Conservation (phyloP, 2,888 invertebrate genomes). For the Conops quadrifasciatus region DNA sequence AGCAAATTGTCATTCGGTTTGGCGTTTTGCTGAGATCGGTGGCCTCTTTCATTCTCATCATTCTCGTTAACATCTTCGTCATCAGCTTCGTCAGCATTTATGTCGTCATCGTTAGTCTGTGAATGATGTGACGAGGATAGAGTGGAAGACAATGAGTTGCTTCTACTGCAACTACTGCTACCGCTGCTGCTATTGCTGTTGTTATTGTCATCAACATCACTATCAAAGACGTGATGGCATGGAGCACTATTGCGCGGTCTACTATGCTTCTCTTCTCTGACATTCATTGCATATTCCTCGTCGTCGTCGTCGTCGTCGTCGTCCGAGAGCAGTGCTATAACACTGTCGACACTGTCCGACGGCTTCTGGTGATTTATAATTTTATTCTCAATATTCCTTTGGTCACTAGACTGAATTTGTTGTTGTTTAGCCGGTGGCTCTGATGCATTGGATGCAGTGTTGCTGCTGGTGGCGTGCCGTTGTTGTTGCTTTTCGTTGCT, state of each 20-base stretch:
- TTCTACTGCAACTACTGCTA: constrained; percentile 26
- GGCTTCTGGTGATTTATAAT: not conserved
- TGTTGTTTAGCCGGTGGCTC: not conserved
- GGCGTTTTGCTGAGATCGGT: constrained; percentile 40
- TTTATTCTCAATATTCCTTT: not conserved
- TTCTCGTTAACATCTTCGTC: constrained; percentile 54
- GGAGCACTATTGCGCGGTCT: not conserved
- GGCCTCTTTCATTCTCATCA: constrained; percentile 37
- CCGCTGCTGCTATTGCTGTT: constrained; percentile 28
- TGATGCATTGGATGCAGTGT: not conserved
- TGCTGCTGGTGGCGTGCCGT: not conserved
- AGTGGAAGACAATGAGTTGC: constrained; percentile 38
- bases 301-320: constrained; percentile 17
- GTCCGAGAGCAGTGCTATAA: constrained; percentile 27
- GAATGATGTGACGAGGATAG: constrained; percentile 49
- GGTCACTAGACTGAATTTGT: not conserved
- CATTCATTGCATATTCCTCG: not conserved
- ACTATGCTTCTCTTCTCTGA: not conserved
- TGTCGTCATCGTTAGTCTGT: constrained; percentile 50
- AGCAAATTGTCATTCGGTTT: constrained; percentile 53
- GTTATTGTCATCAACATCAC: constrained; percentile 36
- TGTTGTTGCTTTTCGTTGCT: constrained; percentile 27
- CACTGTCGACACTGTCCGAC: not conserved
- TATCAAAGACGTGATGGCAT: not conserved
- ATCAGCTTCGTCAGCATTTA: constrained; percentile 48